phyloP scores from a whole-genome alignment of 1,140 invertebrate species.

The Brachionus angularis region DNA sequence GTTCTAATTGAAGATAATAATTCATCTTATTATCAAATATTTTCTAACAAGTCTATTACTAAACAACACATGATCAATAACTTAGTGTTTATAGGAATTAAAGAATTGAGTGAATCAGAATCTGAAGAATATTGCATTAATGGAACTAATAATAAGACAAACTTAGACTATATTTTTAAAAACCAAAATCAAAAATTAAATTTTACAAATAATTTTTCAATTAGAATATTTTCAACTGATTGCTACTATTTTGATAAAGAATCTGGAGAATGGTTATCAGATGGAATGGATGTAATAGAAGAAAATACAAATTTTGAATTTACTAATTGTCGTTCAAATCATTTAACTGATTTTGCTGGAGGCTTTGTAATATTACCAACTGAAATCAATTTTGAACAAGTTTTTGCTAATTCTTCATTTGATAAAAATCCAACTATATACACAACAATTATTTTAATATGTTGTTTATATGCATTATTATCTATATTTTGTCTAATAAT shows the following conservation, averaged over 20 bases:
- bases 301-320: conserved; percentile 45
- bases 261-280: conserved; percentile 48
- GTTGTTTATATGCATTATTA: conserved; percentile 51
- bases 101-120: neutral
- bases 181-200: neutral
- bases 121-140: neutral
- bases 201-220: conserved; percentile 46
- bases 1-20: neutral
- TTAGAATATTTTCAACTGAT: conserved; percentile 44
- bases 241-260: conserved; percentile 47
- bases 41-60: neutral
- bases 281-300: conserved; percentile 49
- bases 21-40: conserved; percentile 1
- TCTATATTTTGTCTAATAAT: conserved; percentile 58
- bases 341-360: conserved; percentile 57
- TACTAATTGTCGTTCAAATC: conserved; percentile 52
- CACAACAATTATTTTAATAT: conserved; percentile 60
- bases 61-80: neutral
- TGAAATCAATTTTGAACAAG: conserved; percentile 56
- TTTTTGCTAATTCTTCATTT: conserved; percentile 59
- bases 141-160: neutral
- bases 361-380: conserved; percentile 57
- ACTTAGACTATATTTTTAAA: conserved; percentile 15
- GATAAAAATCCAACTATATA: conserved; percentile 63
- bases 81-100: conserved; percentile 6